Percentiles rank a stretch among this genome's conserved stretches.
Evolutionary conservation across 37 sponge, comb jelly and placozoan species (phyloP).

Genomic region (Aplysina aerophoba): DNA sequence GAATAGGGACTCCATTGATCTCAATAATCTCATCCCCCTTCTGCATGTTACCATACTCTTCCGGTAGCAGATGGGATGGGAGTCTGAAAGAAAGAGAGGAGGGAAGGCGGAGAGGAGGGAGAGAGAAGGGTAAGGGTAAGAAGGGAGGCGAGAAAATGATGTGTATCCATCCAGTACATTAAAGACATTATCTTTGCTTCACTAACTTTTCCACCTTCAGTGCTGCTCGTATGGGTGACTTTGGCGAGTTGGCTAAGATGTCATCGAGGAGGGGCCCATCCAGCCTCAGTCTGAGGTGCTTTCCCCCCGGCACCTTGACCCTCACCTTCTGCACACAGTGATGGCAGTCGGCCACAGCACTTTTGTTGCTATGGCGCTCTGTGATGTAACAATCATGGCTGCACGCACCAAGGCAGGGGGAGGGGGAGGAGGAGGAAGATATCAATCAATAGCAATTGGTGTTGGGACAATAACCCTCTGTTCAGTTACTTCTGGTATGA

Average conservation of each 20-base stretch:
- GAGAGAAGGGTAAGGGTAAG: not conserved
- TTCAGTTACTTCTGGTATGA: not conserved
- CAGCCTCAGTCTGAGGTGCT: conserved; percentile 23
- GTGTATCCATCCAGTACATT: not conserved
- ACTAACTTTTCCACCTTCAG: conserved; percentile 18
- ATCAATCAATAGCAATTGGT: not conserved
- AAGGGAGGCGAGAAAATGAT: not conserved
- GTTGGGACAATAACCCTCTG: not conserved
- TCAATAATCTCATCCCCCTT: conserved; percentile 78
- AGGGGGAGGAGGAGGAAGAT: too few species aligned
- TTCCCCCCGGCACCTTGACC: not conserved
- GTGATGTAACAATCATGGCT: conserved; percentile 14
- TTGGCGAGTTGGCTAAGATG: not conserved
- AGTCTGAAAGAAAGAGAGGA: conserved; percentile 22
- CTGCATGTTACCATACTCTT: conserved; percentile 42
- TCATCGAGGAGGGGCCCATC: conserved; percentile 15
- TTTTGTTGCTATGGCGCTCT: not conserved
- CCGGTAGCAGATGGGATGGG: conserved; percentile 36
- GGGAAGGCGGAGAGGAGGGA: not conserved
- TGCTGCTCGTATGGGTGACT: conserved; percentile 3
- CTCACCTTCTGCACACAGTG: conserved; percentile 24
- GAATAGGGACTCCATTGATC: conserved; percentile 75
- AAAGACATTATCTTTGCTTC: not conserved
- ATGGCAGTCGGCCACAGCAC: not conserved
- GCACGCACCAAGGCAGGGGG: too few species aligned